Conservation (phyloP, 2,888 invertebrate species). For the Andrena chrysosceles region DNA sequence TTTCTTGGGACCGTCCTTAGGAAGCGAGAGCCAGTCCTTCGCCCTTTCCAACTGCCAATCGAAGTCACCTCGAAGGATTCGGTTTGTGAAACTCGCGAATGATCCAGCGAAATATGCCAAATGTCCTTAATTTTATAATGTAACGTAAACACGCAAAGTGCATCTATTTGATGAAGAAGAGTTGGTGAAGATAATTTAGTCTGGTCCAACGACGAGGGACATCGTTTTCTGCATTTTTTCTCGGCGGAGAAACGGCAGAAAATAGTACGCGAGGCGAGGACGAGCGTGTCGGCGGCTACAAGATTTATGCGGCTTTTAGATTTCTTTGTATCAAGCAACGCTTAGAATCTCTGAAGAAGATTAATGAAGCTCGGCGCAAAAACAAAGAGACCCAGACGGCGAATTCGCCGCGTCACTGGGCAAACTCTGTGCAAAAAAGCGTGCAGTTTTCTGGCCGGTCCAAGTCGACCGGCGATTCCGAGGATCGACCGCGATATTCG, state of each 20-base stretch:
- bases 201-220: background rate
- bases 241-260: background rate
- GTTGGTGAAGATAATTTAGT: background rate
- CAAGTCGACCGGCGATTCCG: too few relatives aligned
- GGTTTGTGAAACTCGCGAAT: too few relatives aligned
- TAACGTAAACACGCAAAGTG: too few relatives aligned
- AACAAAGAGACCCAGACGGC: background rate
- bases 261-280: slow-evolving; percentile 1
- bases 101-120: too few relatives aligned
- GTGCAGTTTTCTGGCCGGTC: too few relatives aligned
- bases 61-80: background rate
- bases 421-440: too few relatives aligned
- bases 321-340: slow-evolving; percentile 11
- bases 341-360: slow-evolving; percentile 24
- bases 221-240: background rate
- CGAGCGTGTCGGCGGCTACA: background rate
- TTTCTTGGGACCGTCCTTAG: slow-evolving; percentile 6
- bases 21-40: background rate
- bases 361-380: slow-evolving; percentile 5
- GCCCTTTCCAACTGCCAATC: background rate
- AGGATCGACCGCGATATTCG: too few relatives aligned
- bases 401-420: slow-evolving; percentile 10
- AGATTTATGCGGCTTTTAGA: slow-evolving; percentile 41
- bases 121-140: too few relatives aligned
- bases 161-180: too few relatives aligned